A percentile compares a stretch with the other conserved stretches of the same genome.
Conservation (phyloP, 2,113 vertebrate genomes). For the Martes martes region DNA sequence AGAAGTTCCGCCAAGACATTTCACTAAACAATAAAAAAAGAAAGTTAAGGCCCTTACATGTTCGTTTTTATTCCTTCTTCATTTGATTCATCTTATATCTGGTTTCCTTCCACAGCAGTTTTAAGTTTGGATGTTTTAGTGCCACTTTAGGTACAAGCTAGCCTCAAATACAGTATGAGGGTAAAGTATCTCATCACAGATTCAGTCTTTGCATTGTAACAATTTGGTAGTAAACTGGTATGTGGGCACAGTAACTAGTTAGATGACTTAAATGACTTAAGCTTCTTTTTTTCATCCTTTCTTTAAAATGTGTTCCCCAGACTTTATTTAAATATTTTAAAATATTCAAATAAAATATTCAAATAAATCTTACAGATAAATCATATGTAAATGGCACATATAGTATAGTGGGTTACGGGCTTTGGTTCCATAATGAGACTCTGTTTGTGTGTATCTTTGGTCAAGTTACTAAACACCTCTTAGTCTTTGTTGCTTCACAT, state of each 20-base stretch:
- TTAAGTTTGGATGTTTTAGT: constrained; percentile 31
- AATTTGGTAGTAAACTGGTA: background rate
- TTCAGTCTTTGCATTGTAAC: background rate
- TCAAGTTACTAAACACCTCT: background rate
- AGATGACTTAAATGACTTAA: background rate
- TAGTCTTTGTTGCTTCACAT: background rate
- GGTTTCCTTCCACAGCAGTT: constrained; percentile 4
- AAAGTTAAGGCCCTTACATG: background rate
- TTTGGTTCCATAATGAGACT: background rate
- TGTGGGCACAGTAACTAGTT: background rate
- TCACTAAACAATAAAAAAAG: background rate
- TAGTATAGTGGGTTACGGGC: background rate
- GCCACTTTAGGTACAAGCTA: background rate
- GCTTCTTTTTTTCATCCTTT: background rate
- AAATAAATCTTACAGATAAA: background rate
- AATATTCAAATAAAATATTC: background rate
- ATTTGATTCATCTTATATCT: background rate
- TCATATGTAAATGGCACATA: background rate
- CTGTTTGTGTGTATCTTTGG: background rate
- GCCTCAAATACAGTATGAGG: constrained; percentile 37
- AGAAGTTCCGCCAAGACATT: background rate
- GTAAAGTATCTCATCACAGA: background rate
- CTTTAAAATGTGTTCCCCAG: background rate
- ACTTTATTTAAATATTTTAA: background rate
- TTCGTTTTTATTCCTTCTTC: constrained; percentile 44